Evolutionary conservation across 2,113 vertebrate species (phyloP), one percentile per base, ranked within the genome.

Genomic region (Atlantisia rogersi): DNA sequence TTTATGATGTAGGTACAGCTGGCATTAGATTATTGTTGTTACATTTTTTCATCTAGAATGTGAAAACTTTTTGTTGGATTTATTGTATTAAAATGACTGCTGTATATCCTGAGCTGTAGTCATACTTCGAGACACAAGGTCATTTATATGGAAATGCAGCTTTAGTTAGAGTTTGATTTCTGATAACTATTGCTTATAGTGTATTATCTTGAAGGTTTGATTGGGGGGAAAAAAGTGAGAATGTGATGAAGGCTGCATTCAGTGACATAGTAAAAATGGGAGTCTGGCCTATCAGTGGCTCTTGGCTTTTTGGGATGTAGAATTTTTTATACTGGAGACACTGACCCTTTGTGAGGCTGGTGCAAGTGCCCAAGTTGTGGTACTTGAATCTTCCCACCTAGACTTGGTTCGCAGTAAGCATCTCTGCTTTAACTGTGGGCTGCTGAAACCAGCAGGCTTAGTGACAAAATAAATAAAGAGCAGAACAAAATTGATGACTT

Each of bases 151-250:
- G 75, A 83, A 83, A 35, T 24, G 21, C 24, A 62, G 25, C 15
- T 68, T 11, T 17, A 31, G 9, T 58, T 74, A 42, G 26, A n/a
- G 31, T 82, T n/a, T 15, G 39, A 37, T 65, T 76, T 50, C 53
- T 68, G 26, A 56, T 55, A 42, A 24, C 15, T 55, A 15, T 37
- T 90, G 42, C 9, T 86, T 44, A 16, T 12, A 35, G 19, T 48
- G 7, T 48, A 12, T 40, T 79, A 46, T 15, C 7, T 44, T 1
- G 10, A 59, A 69, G 37, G 50, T 18, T 75, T 9, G 11, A 9
- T 63, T 46, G 6, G 6, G 2, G 5, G 2, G 5, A 56, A 35
- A 39, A 11, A 26, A 5, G 1, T 0, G 13, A 60, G 37, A 74
- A 62, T 44, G 11, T 46, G 29, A 12, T 79, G 6, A 63, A 82